These are phyloP conservation scores for Strigamia maritima DNA, from an alignment of 2,888 invertebrate genomes.

Conservation along the genomic window DNA sequence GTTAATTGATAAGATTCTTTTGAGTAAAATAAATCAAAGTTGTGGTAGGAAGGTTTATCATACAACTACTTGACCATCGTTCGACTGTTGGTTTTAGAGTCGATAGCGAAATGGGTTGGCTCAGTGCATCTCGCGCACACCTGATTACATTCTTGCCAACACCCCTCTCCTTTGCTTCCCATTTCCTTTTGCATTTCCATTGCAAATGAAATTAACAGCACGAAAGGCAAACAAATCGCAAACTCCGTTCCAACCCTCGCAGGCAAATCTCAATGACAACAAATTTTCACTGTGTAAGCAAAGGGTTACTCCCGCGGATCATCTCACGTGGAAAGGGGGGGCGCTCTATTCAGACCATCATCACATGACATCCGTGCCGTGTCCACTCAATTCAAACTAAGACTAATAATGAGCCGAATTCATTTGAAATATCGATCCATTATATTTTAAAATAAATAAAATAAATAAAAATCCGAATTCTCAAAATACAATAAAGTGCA, in stretches of 20 bases:
- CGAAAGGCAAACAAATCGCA: constrained; percentile 31
- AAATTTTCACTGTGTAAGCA: constrained; percentile 18
- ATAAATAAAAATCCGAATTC: too few relatives aligned
- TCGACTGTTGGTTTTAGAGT: not conserved
- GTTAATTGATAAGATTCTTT: not conserved
- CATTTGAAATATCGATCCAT: too few relatives aligned
- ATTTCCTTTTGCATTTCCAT: constrained; percentile 37
- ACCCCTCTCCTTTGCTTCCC: not conserved
- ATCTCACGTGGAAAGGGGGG: constrained; percentile 6
- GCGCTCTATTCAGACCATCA: not conserved
- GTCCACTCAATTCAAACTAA: not conserved
- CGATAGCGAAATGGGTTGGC: not conserved
- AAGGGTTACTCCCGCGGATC: constrained; percentile 22
- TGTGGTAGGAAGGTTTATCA: too few relatives aligned
- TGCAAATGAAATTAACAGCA: constrained; percentile 40
- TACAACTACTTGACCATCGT: constrained; percentile 1
- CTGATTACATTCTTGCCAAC: constrained; percentile 29
- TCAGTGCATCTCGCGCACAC: constrained; percentile 12
- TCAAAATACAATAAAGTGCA: too few relatives aligned
- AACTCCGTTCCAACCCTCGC: not conserved
- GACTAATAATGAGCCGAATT: not conserved
- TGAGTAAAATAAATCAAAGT: not conserved
- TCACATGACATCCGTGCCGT: not conserved
- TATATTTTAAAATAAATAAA: too few relatives aligned
- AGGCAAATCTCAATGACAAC: constrained; percentile 23